Base-by-base conservation (phyloP, 2,113 vertebrate species). In the Plecotus auritus region DNA sequence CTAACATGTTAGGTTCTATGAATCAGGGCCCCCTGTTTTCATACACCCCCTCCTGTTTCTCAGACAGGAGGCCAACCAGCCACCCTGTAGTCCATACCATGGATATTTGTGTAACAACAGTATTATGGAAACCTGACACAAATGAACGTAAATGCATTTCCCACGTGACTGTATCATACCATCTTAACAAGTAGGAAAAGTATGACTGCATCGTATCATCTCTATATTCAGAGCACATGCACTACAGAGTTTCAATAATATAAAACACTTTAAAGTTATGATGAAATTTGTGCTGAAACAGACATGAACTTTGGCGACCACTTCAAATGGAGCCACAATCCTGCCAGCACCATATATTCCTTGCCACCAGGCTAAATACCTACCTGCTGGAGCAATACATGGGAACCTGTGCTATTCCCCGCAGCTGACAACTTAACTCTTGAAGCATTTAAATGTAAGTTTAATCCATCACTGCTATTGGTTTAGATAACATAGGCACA, bases 181-280 rank as follows among this genome's bases (percentile, higher is more conserved):
- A 83, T 82, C 74, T 95, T 83, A 94, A 70, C 54, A 80, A 93
- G 56, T 78, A 88, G 72, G 54, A 81, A 72, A 95, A 88, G 64
- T 82, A 40, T 94, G 94, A 95, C 89, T 94, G 64, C 30, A 66
- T 66, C 13, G 0, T 61, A 28, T 61, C 23, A 61, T 32, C 61
- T 32, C 61, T 76, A 73, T 88, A 54, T 93, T 47, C 72, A 92
- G 59, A 90, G 84, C 72, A 94, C 54, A 83, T 74, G 42, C 4
- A 82, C 54, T 92, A 47, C 42, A 93, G 73, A 73, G 88, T 88
- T 95, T 88, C 92, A 88, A 61, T 92, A 93, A 40, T 78, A 88
- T 82, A 80, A 92, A 92, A 90, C 72, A 92, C 40, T 95, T 96
- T n/a, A 73, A 93, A 96, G 81, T 95, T 91, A 93, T 45, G 88